Conservation (phyloP, 2,113 vertebrate genomes). For the Phainopepla nitens region DNA sequence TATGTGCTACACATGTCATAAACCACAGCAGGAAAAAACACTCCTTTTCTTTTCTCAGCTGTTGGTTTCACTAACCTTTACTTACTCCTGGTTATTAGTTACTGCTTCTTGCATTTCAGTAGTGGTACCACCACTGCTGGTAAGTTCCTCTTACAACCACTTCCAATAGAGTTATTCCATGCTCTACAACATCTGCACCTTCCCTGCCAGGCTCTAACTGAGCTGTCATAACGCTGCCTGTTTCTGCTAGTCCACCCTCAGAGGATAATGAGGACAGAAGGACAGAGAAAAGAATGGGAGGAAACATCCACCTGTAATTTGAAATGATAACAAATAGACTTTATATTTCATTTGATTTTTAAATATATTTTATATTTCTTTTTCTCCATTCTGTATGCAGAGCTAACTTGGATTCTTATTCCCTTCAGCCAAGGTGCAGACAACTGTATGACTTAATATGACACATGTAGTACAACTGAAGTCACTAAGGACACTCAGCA, state of each 20-base stretch:
- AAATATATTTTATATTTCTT: neutral
- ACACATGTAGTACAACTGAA: neutral
- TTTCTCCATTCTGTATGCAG: neutral
- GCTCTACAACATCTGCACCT: neutral
- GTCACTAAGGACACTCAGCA: neutral
- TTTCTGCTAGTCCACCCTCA: neutral
- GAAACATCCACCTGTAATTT: neutral
- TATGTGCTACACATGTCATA: neutral
- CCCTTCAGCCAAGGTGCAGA: neutral
- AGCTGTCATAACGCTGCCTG: neutral
- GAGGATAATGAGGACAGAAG: neutral
- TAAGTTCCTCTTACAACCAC: neutral
- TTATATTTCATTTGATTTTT: neutral
- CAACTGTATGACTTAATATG: neutral
- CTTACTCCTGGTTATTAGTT: neutral
- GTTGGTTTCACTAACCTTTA: neutral
- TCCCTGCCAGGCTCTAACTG: neutral
- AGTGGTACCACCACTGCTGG: neutral
- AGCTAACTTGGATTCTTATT: neutral
- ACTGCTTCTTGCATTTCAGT: neutral
- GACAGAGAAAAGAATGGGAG: neutral
- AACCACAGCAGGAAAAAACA: neutral
- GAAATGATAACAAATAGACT: neutral
- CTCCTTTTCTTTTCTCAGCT: neutral
- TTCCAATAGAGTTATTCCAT: neutral